phyloP scores from a whole-genome alignment of 2,797 vertebrate species.

The Xyrichtys novacula region DNA sequence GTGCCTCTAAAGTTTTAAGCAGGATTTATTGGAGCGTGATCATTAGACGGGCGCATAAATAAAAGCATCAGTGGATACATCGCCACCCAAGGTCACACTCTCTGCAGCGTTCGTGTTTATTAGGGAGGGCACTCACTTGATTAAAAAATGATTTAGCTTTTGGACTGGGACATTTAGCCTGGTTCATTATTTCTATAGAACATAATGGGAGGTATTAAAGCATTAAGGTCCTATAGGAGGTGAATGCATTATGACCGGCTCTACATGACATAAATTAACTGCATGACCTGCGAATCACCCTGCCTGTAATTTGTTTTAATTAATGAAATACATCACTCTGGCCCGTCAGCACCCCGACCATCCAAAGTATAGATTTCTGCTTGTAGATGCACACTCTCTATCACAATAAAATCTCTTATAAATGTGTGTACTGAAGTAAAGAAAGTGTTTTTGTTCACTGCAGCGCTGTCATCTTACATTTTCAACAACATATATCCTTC shows the following conservation, averaged over 20 bases:
- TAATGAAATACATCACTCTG: conserved; percentile 8
- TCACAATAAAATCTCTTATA: conserved; percentile 10
- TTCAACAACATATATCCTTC: conserved; percentile 27
- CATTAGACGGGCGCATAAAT: conserved; percentile 71
- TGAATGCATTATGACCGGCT: conserved; percentile 25
- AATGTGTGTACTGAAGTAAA: conserved; percentile 22
- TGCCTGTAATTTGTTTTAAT: conserved; percentile 42
- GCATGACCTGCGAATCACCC: conserved; percentile 36
- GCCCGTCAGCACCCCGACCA: neutral
- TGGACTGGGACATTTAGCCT: conserved; percentile 62
- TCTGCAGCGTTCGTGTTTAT: conserved; percentile 73
- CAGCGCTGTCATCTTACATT: conserved; percentile 43
- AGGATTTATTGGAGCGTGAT: conserved; percentile 69
- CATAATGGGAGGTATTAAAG: conserved; percentile 70
- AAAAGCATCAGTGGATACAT: conserved; percentile 70
- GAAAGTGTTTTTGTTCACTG: conserved; percentile 29
- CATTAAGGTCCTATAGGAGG: conserved; percentile 49
- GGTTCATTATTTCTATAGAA: conserved; percentile 77
- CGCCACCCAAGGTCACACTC: conserved; percentile 73
- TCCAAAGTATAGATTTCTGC: conserved; percentile 14
- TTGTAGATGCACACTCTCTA: conserved; percentile 7
- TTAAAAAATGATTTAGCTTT: conserved; percentile 86
- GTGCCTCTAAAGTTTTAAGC: conserved; percentile 57
- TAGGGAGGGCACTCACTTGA: conserved; percentile 80
- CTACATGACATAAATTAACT: conserved; percentile 38